Evolutionary conservation across 2,797 vertebrate genomes (phyloP).

Genomic region (Coranthus polyacanthus): DNA sequence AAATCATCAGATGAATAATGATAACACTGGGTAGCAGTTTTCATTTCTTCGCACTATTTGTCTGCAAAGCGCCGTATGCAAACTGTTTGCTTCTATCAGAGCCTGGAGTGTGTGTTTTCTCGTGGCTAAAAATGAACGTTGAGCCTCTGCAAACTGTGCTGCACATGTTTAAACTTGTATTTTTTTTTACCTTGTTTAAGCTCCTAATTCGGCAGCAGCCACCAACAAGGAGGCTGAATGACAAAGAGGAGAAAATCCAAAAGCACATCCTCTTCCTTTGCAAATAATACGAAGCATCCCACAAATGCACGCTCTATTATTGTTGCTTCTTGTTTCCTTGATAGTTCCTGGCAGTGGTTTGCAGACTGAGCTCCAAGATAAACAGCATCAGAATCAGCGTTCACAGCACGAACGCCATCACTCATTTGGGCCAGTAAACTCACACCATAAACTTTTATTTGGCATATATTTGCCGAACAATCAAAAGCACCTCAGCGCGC

Average conservation of each 20-base stretch:
- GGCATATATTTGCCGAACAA: constrained; percentile 43
- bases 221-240: neutral
- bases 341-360: constrained; percentile 15
- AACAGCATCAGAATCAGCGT: constrained; percentile 25
- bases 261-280: neutral
- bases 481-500: constrained; percentile 16
- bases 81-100: constrained; percentile 61
- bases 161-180: constrained; percentile 25
- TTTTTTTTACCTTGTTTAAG: constrained; percentile 39
- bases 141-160: too few relatives aligned
- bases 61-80: constrained; percentile 56
- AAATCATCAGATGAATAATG: constrained; percentile 82
- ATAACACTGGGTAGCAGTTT: constrained; percentile 61
- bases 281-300: neutral
- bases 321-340: constrained; percentile 15
- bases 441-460: constrained; percentile 56
- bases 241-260: neutral
- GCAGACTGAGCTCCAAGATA: constrained; percentile 8
- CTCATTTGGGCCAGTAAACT: constrained; percentile 39
- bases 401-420: constrained; percentile 22
- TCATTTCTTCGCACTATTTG: constrained; percentile 65
- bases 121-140: constrained; percentile 13
- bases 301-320: constrained; percentile 13
- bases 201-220: constrained; percentile 19
- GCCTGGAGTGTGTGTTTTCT: constrained; percentile 9